These are phyloP conservation scores for Lithophane socia DNA, from an alignment of 2,888 invertebrate genomes.

Conservation along the genomic window DNA sequence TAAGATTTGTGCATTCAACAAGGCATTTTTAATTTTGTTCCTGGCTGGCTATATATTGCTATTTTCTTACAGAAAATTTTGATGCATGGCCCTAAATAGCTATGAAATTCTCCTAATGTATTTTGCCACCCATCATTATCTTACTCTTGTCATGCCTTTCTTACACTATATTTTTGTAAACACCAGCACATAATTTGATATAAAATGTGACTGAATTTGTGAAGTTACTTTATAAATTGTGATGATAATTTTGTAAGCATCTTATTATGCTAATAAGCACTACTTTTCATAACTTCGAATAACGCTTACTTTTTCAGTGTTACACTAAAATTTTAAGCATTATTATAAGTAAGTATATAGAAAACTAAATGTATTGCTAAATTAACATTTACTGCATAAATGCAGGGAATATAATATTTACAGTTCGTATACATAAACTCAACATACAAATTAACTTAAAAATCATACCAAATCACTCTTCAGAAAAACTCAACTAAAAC, in stretches of 20 bases:
- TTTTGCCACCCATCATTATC: constrained; percentile 28
- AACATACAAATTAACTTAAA: constrained; percentile 70
- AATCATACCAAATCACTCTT: constrained; percentile 63
- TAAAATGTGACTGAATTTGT: constrained; percentile 69
- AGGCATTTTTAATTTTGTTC: constrained; percentile 46
- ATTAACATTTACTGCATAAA: constrained; percentile 67
- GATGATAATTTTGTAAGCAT: constrained; percentile 72
- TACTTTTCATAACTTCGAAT: constrained; percentile 69
- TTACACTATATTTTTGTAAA: constrained; percentile 34
- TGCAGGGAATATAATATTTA: constrained; percentile 74
- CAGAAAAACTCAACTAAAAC: constrained; percentile 69
- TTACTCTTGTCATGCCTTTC: constrained; percentile 50
- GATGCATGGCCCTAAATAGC: constrained; percentile 47
- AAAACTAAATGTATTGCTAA: constrained; percentile 69
- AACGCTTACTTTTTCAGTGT: constrained; percentile 67
- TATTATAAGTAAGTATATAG: constrained; percentile 54
- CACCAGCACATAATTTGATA: constrained; percentile 46
- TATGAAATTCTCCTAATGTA: constrained; percentile 46
- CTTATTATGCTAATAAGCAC: constrained; percentile 70
- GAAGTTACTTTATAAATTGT: constrained; percentile 63
- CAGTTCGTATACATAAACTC: constrained; percentile 73
- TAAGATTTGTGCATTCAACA: constrained; percentile 49
- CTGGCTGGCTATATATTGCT: constrained; percentile 31
- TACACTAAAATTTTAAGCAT: constrained; percentile 68
- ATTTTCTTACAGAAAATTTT: constrained; percentile 55